Conservation (phyloP, 64 coral and sea anemone genomes). For the Pocillopora damicornis region DNA sequence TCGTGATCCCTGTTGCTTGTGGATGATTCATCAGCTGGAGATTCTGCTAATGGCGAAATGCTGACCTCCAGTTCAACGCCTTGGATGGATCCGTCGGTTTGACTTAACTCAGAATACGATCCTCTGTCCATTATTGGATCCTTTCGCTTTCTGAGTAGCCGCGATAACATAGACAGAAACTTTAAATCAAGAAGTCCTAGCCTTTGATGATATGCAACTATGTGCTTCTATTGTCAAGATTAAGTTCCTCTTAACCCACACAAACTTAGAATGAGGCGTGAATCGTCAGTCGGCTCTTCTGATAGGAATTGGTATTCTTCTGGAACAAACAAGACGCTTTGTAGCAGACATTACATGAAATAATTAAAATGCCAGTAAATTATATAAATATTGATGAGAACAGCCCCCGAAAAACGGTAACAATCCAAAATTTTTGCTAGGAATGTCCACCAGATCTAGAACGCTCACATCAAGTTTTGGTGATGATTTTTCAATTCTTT, state of each 20-base stretch:
- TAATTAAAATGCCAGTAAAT: not conserved
- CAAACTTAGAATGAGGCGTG: too few species aligned
- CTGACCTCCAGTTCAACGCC: not conserved
- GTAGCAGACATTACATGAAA: not conserved
- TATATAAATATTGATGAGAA: conserved; percentile 19
- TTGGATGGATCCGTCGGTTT: not conserved
- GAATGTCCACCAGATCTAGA: not conserved
- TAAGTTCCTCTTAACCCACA: too few species aligned
- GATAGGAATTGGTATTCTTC: too few species aligned
- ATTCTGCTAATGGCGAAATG: not conserved
- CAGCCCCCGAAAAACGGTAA: not conserved
- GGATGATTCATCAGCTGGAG: not conserved
- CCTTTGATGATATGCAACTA: not conserved
- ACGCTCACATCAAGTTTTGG: not conserved
- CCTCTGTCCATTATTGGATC: conserved; percentile 23
- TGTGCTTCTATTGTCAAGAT: not conserved
- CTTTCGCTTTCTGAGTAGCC: not conserved
- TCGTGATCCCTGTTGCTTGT: conserved; percentile 1
- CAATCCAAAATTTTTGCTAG: too few species aligned
- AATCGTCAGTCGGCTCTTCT: too few species aligned
- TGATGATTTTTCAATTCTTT: not conserved
- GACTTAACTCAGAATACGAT: not conserved
- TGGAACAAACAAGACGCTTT: not conserved
- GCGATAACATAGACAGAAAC: conserved; percentile 2
- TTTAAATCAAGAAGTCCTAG: not conserved